Percentiles rank a stretch among this genome's conserved stretches.
Evolutionary conservation across 1,140 invertebrate genomes (phyloP).

Genomic region (Lordiphosa mommai): DNA sequence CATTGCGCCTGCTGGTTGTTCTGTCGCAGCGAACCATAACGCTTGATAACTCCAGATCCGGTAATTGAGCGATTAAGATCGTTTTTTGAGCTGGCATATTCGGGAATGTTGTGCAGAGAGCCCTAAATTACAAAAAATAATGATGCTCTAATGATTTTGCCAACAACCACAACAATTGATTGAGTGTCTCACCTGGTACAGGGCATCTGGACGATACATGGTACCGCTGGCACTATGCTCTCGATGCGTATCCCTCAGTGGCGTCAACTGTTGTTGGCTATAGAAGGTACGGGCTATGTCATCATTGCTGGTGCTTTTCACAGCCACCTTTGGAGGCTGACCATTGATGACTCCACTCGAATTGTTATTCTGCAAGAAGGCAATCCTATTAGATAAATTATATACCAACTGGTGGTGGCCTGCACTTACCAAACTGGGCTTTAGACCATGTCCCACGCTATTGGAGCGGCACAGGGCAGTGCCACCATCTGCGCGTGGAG

Average conservation of each 20-base stretch:
- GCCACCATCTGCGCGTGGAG: slow-evolving; percentile 27
- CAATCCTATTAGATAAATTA: too few species aligned
- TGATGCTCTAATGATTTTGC: slow-evolving; percentile 10
- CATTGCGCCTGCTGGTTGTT: slow-evolving; percentile 42
- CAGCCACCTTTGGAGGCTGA: slow-evolving; percentile 15
- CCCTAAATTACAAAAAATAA: slow-evolving; percentile 40
- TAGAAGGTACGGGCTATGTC: slow-evolving; percentile 52
- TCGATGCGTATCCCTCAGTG: slow-evolving; percentile 49
- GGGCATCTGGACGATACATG: slow-evolving; percentile 91
- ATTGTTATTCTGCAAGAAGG: slow-evolving; percentile 51
- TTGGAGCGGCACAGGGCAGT: slow-evolving; percentile 63
- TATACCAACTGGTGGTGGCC: background rate
- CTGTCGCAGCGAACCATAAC: slow-evolving; percentile 70
- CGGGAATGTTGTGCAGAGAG: slow-evolving; percentile 80
- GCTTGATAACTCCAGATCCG: slow-evolving; percentile 57
- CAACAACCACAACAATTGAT: slow-evolving; percentile 79
- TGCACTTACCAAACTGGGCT: slow-evolving; percentile 42
- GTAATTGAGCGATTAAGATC: slow-evolving; percentile 64
- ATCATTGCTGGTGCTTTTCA: slow-evolving; percentile 67
- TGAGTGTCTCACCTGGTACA: slow-evolving; percentile 89
- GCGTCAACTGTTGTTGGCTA: slow-evolving; percentile 69
- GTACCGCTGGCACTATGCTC: slow-evolving; percentile 84
- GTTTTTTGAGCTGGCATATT: slow-evolving; percentile 77
- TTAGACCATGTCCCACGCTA: slow-evolving; percentile 66
- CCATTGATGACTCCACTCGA: slow-evolving; percentile 50